Evolutionary conservation across 1,140 invertebrate species (phyloP), one percentile per base, ranked within the genome.

Genomic region (Caenorhabditis remanei): DNA sequence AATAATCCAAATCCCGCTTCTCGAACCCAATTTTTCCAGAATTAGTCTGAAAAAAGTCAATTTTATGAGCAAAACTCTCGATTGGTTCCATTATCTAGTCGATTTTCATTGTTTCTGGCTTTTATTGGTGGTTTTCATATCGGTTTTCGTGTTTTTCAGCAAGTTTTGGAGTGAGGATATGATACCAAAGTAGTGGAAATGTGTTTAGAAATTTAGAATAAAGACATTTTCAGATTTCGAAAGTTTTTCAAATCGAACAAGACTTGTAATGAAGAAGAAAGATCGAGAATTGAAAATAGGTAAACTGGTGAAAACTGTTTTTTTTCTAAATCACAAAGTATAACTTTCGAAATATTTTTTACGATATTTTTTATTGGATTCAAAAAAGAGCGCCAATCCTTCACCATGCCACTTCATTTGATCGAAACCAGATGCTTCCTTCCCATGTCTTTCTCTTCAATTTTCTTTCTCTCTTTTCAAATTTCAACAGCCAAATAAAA

Each of bases 401-500:
- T 0, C 32, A 32, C 0, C 32, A 32, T 32, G 32, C 32, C 32
- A 32, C 32, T 32, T 32, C 32, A 32, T 32, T 32, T 32, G 61
- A 65, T 65, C 9, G 4, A 11, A 65, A 65, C 61, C 61, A 65
- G 61, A 65, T 65, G 61, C 32, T 40, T 65, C 32, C 32, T 65
- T 40, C 32, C n/a, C 9, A 40, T 40, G n/a, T 40, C 21, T 40
- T 65, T 40, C 9, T 19, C 61, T 65, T 32, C 21, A 9, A 65
- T 32, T 65, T 24, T 65, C 0, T 11, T 40, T 24, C 8, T 13
- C 19, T 58, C 19, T 9, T n/a, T 50, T 16, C 50, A 11, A 50
- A 50, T 11, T 50, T 24, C 40, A 46, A 14, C 40, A 46, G 16
- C 46, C n/a, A n/a, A n/a, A n/a, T n/a, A n/a, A n/a, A n/a, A n/a